A percentile compares a stretch with the other conserved stretches of the same genome.
These are phyloP conservation scores for Hyles lineata DNA, from an alignment of 2,888 invertebrate species.

Conservation along the genomic window DNA sequence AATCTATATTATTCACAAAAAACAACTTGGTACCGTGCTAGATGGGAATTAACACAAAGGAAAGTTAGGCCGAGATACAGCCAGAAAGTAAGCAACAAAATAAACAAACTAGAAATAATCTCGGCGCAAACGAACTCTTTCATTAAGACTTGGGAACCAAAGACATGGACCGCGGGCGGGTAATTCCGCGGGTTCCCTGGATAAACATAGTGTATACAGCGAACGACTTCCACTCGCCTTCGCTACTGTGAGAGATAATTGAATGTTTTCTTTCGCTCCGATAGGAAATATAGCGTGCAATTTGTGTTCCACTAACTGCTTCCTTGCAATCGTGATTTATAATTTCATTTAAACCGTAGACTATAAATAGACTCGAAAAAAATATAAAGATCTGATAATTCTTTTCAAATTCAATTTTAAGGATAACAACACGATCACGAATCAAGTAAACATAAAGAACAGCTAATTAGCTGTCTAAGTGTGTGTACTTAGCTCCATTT, in stretches of 20 bases:
- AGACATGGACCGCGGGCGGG: slow-evolving; percentile 62
- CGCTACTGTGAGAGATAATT: slow-evolving; percentile 31
- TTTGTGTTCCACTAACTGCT: slow-evolving; percentile 10
- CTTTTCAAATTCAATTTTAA: not conserved
- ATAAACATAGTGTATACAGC: slow-evolving; percentile 36
- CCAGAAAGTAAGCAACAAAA: slow-evolving; percentile 58
- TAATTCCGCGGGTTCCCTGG: slow-evolving; percentile 61
- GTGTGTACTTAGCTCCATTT: not conserved
- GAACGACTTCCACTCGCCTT: slow-evolving; percentile 12
- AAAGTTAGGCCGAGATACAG: slow-evolving; percentile 37
- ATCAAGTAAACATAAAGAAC: no score
- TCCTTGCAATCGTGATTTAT: not conserved
- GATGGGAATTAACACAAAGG: slow-evolving; percentile 46
- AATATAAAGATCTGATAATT: no score
- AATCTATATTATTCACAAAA: slow-evolving; percentile 4
- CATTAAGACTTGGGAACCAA: slow-evolving; percentile 69
- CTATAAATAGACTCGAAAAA: not conserved
- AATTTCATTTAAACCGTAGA: not conserved
- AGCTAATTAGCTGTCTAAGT: no score
- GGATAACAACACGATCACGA: no score
- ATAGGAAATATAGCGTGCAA: slow-evolving; percentile 16
- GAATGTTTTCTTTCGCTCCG: slow-evolving; percentile 28
- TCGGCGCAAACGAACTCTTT: slow-evolving; percentile 70
- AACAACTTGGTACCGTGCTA: slow-evolving; percentile 31
- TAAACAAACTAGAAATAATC: slow-evolving; percentile 71